Conservation (phyloP, 2,797 vertebrate genomes). For the Ambastaia sidthimunki region DNA sequence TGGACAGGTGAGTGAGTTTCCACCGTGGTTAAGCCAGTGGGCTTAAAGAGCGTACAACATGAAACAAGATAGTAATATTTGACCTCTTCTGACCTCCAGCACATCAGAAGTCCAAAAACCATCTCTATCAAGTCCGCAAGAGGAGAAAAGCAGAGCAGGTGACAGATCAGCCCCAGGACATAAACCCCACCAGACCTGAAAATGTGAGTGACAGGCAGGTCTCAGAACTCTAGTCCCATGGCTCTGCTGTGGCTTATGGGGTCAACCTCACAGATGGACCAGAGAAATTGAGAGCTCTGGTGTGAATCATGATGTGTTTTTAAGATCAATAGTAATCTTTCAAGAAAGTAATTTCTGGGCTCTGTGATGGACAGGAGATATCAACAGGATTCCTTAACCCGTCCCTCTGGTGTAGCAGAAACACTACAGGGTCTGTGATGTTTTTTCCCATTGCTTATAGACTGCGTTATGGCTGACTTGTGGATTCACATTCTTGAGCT, state of each 20-base stretch:
- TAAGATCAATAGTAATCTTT: slow-evolving; percentile 19
- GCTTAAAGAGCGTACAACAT: neutral
- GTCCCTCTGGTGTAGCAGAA: slow-evolving; percentile 1
- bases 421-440: neutral
- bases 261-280: slow-evolving; percentile 40
- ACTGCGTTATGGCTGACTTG: neutral
- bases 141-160: slow-evolving; percentile 75
- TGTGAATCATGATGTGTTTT: slow-evolving; percentile 48
- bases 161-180: slow-evolving; percentile 3
- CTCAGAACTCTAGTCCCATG: slow-evolving; percentile 39
- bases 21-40: neutral
- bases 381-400: neutral
- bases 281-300: slow-evolving; percentile 46
- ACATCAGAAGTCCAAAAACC: slow-evolving; percentile 91
- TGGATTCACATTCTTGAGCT: slow-evolving; percentile 14
- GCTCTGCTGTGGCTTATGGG: slow-evolving; percentile 44
- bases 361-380: neutral
- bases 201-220: slow-evolving; percentile 49
- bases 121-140: slow-evolving; percentile 86
- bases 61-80: neutral
- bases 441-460: slow-evolving; percentile 3
- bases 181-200: slow-evolving; percentile 35
- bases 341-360: neutral
- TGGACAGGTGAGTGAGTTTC: slow-evolving; percentile 85
- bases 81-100: slow-evolving; percentile 74